Evolutionary conservation across 64 coral and sea anemone species (phyloP).

Genomic region (Anthopleura sola): DNA sequence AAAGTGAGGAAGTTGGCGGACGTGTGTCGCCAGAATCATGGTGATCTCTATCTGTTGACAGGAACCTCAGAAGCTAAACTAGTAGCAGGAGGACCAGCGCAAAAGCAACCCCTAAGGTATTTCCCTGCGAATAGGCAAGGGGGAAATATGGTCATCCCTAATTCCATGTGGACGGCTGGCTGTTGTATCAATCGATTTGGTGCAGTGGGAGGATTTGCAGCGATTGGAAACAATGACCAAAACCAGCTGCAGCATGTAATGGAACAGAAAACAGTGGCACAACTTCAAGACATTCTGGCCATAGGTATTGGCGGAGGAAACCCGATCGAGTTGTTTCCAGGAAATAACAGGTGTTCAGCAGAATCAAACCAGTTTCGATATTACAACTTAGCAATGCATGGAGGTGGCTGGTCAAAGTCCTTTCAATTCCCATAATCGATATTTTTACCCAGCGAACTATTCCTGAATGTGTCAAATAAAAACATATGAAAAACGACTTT

Average conservation of each 20-base stretch:
- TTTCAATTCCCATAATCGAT: neutral
- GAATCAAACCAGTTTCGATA: neutral
- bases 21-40: neutral
- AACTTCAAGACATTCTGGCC: neutral
- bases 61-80: constrained; percentile 20
- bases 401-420: neutral
- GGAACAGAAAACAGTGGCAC: neutral
- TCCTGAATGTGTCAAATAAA: too few relatives aligned
- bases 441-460: too few relatives aligned
- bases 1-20: constrained; percentile 15
- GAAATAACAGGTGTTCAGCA: neutral
- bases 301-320: neutral
- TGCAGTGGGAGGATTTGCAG: constrained; percentile 27
- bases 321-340: neutral
- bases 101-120: neutral
- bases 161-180: constrained; percentile 45
- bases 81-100: neutral
- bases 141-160: constrained; percentile 4
- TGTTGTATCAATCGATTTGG: neutral
- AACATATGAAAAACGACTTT: too few relatives aligned
- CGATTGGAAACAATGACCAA: constrained; percentile 30
- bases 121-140: neutral
- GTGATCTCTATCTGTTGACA: constrained; percentile 21
- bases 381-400: neutral
- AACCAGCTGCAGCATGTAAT: neutral